Percentiles rank a stretch among this genome's conserved stretches.
Conservation (phyloP, 2,113 vertebrate genomes). For the Glareola pratincola region DNA sequence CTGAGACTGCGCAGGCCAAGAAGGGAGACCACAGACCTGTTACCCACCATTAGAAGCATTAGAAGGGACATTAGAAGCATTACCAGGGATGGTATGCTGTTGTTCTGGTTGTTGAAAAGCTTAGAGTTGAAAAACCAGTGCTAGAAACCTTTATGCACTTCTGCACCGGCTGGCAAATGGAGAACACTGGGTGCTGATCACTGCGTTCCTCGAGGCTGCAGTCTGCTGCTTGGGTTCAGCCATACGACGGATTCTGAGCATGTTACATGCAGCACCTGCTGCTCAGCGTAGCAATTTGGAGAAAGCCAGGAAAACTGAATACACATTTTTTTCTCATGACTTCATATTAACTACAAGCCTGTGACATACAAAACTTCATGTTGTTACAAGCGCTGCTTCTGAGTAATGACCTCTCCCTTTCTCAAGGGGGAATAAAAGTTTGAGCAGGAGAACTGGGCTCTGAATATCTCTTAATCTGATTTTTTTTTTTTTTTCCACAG, state of each 20-base stretch:
- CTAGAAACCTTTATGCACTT: not conserved
- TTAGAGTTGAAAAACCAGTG: not conserved
- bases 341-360: conserved; percentile 47
- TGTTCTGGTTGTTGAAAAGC: not conserved
- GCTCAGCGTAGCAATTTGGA: not conserved
- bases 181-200: not conserved
- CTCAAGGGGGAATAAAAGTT: not conserved
- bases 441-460: not conserved
- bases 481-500: not conserved
- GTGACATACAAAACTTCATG: conserved; percentile 17
- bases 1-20: not conserved
- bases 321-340: conserved; percentile 63
- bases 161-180: not conserved
- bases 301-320: conserved; percentile 7
- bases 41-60: not conserved
- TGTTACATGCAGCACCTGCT: conserved; percentile 53
- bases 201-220: not conserved
- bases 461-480: not conserved
- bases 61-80: not conserved
- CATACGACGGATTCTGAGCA: not conserved
- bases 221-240: conserved; percentile 3
- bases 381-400: conserved; percentile 19
- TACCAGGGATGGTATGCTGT: not conserved
- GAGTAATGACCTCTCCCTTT: conserved; percentile 57
- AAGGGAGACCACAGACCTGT: not conserved